Conservation (phyloP, 2,888 invertebrate species). For the Pyrrhia umbra region DNA sequence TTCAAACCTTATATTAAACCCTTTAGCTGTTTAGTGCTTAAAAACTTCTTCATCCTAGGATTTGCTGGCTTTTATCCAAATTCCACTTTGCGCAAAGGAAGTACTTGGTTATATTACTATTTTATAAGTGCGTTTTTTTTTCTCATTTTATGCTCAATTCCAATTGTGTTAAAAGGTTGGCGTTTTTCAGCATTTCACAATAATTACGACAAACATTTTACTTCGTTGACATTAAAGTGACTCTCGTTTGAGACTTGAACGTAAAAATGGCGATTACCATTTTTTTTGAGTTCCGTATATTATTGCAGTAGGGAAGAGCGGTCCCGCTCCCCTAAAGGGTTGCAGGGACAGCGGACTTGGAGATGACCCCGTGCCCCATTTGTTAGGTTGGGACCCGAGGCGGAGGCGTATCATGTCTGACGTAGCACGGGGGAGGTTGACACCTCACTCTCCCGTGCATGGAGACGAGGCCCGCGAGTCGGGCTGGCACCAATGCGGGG, state of each 20-base stretch:
- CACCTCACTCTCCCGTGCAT: too few species aligned
- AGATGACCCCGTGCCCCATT: too few species aligned
- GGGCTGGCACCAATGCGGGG: too few species aligned
- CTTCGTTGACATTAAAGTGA: neutral
- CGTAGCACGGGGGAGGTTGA: too few species aligned
- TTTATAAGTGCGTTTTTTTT: conserved; percentile 39
- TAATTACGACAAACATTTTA: neutral
- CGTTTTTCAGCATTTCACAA: conserved; percentile 13
- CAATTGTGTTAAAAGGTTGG: conserved; percentile 28
- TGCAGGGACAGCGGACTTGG: too few species aligned
- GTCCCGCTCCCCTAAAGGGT: too few species aligned
- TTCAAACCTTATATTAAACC: neutral
- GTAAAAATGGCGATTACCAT: neutral
- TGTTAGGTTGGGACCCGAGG: too few species aligned
- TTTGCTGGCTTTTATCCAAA: conserved; percentile 32
- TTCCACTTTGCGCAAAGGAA: conserved; percentile 46
- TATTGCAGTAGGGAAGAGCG: neutral
- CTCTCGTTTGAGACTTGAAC: too few species aligned
- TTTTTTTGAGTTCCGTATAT: too few species aligned
- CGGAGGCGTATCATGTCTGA: too few species aligned
- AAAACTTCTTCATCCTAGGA: conserved; percentile 24
- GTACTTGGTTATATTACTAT: conserved; percentile 43
- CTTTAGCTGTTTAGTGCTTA: conserved; percentile 29
- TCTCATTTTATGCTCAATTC: conserved; percentile 2
- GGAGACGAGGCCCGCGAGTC: too few species aligned